A percentile compares a stretch with the other conserved stretches of the same genome.
Conservation (phyloP, 2,888 invertebrate genomes). For the Portevinia maculata region DNA sequence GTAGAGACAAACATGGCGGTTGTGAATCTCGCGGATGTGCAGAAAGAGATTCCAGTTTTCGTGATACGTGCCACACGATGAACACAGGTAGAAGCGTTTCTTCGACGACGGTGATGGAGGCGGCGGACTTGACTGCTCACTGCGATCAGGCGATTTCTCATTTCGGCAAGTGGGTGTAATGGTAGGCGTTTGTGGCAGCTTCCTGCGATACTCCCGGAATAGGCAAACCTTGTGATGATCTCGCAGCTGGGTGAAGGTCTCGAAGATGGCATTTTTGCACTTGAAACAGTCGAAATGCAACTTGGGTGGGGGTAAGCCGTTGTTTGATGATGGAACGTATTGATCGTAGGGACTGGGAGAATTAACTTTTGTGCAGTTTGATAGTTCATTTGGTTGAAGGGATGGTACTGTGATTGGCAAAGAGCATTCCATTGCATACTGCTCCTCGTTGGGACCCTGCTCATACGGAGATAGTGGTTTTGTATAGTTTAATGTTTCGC, state of each 20-base stretch:
- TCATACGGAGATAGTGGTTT: background rate
- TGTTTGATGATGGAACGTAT: slow-evolving; percentile 11
- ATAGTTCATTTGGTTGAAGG: no score
- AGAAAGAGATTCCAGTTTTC: slow-evolving; percentile 94
- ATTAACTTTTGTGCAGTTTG: no score
- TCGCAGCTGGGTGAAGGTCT: slow-evolving; percentile 86
- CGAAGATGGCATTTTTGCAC: slow-evolving; percentile 88
- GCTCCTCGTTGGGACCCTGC: background rate
- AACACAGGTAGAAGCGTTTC: slow-evolving; percentile 90
- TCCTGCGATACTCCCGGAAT: slow-evolving; percentile 20
- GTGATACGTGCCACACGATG: slow-evolving; percentile 92
- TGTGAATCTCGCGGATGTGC: slow-evolving; percentile 92
- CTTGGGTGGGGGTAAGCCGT: slow-evolving; percentile 32
- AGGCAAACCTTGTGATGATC: slow-evolving; percentile 86
- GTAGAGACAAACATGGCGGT: slow-evolving; percentile 91
- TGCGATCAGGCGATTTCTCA: background rate
- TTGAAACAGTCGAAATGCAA: slow-evolving; percentile 87
- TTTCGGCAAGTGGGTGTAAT: background rate
- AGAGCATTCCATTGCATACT: no score
- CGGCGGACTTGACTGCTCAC: background rate
- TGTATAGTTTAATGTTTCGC: background rate
- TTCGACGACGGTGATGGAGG: slow-evolving; percentile 55
- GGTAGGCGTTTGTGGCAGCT: slow-evolving; percentile 2
- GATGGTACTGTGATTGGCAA: no score
- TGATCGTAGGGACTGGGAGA: slow-evolving; percentile 29